Conservation (phyloP, 1,140 invertebrate species). For the Centruroides sculpturatus region DNA sequence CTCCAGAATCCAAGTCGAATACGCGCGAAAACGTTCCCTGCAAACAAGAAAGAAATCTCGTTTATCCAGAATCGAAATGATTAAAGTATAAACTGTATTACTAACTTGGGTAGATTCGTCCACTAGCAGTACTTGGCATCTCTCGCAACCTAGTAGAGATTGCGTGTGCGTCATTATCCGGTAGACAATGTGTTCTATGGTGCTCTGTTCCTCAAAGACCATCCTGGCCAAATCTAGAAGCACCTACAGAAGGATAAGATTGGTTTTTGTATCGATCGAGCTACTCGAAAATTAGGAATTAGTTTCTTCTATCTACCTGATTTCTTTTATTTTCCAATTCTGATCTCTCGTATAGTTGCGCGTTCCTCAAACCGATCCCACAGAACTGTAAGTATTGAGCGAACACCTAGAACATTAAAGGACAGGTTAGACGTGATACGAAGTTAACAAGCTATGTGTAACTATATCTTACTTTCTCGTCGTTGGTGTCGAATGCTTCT, state of each 20-base stretch:
- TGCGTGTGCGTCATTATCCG: slow-evolving; percentile 88
- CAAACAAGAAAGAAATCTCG: not conserved
- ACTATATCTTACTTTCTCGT: slow-evolving; percentile 8
- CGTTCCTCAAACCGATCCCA: slow-evolving; percentile 84
- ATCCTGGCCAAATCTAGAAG: slow-evolving; percentile 81
- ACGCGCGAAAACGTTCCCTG: slow-evolving; percentile 65
- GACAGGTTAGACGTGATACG: not conserved
- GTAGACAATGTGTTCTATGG: slow-evolving; percentile 85
- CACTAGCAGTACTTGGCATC: slow-evolving; percentile 76
- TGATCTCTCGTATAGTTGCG: slow-evolving; percentile 84
- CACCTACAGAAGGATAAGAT: slow-evolving; percentile 38
- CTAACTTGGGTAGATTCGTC: slow-evolving; percentile 52
- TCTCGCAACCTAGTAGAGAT: slow-evolving; percentile 81
- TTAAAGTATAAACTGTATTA: not conserved
- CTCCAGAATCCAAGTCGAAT: slow-evolving; percentile 76
- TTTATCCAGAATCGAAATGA: too few relatives aligned
- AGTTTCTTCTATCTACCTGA: slow-evolving; percentile 41
- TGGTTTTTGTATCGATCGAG: too few relatives aligned
- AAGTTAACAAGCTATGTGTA: too few relatives aligned
- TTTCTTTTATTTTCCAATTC: slow-evolving; percentile 87
- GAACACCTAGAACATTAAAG: slow-evolving; percentile 48
- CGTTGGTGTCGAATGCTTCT: slow-evolving; percentile 7
- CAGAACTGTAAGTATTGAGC: slow-evolving; percentile 87
- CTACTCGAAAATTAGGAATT: too few relatives aligned
- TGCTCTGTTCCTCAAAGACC: slow-evolving; percentile 94